Evolutionary conservation across 2,888 invertebrate species (phyloP).

Genomic region (Stenurella melanura): DNA sequence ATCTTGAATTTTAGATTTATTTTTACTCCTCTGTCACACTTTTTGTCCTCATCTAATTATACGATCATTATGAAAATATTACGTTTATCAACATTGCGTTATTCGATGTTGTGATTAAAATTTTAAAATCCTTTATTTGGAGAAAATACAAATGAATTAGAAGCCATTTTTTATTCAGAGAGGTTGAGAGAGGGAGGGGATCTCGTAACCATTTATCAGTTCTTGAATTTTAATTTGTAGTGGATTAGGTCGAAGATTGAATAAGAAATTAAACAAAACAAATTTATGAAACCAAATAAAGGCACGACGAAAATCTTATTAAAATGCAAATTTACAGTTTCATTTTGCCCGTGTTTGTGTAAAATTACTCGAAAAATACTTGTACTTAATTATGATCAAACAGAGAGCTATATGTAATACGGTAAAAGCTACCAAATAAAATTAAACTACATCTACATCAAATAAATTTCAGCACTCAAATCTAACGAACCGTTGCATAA

Average conservation of each 20-base stretch:
- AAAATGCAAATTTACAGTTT: constrained; percentile 62
- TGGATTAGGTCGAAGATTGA: constrained; percentile 45
- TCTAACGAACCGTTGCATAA: constrained; percentile 59
- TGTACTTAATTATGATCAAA: constrained; percentile 60
- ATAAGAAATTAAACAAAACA: constrained; percentile 52
- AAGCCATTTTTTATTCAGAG: not conserved
- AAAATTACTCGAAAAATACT: constrained; percentile 61
- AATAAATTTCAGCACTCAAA: constrained; percentile 62
- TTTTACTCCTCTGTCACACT: no score
- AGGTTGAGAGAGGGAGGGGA: not conserved
- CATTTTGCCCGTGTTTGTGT: constrained; percentile 57
- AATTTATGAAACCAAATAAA: constrained; percentile 52
- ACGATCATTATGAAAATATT: not conserved
- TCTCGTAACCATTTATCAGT: constrained; percentile 13
- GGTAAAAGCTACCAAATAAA: constrained; percentile 58
- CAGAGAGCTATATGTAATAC: constrained; percentile 52
- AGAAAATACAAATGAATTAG: not conserved
- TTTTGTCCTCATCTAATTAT: no score
- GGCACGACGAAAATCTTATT: constrained; percentile 56
- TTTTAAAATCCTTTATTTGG: not conserved
- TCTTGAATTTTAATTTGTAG: constrained; percentile 42
- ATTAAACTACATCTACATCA: constrained; percentile 63
- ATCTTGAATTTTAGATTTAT: no score
- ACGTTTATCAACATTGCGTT: not conserved
- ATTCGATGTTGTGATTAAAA: not conserved